Evolutionary conservation across 2,113 vertebrate species (phyloP).

Genomic region (Phaetusa simplex): DNA sequence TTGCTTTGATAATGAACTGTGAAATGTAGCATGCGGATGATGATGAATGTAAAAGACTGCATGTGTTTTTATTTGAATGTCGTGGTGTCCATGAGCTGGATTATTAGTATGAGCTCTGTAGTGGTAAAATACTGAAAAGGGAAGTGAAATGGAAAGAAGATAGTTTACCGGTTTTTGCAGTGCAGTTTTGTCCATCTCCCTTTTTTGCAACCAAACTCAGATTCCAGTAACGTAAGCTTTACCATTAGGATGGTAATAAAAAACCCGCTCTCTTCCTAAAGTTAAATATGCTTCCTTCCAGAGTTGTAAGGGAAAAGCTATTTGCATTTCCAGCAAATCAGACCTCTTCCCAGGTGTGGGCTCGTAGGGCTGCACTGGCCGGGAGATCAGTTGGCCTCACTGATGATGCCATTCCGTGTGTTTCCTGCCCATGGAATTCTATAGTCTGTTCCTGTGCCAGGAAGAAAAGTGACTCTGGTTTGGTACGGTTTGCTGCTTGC

Average conservation of each 20-base stretch:
- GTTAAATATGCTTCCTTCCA: background rate
- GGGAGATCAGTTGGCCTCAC: background rate
- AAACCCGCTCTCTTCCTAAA: background rate
- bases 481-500: background rate
- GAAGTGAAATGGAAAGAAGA: background rate
- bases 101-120: constrained; percentile 1
- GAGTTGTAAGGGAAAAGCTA: background rate
- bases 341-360: background rate
- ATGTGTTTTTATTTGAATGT: constrained; percentile 19
- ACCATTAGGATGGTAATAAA: background rate
- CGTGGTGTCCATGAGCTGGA: background rate
- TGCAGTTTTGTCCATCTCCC: background rate
- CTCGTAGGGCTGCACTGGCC: background rate
- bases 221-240: background rate
- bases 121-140: background rate
- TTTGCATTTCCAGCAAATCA: background rate
- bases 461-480: background rate
- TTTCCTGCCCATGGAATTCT: background rate
- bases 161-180: background rate
- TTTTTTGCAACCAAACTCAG: background rate
- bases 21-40: constrained; percentile 14
- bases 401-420: rapidly evolving
- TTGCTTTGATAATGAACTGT: background rate
- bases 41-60: constrained; percentile 20
- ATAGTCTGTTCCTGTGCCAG: background rate